These are phyloP conservation scores for Rhinichthys klamathensis DNA, from an alignment of 2,113 vertebrate species.

Conservation along the genomic window DNA sequence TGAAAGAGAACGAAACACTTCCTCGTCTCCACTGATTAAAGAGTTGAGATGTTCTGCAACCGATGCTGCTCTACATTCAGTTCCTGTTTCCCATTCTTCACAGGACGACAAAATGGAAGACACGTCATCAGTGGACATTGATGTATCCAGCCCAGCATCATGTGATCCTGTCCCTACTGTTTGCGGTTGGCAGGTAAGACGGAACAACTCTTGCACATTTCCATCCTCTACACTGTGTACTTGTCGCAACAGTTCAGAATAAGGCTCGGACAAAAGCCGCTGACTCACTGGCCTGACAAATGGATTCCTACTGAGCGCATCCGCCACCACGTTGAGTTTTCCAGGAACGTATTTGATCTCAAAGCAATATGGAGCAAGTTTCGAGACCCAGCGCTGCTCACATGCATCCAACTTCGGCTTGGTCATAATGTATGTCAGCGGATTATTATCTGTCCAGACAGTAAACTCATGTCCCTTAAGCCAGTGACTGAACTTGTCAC, in stretches of 20 bases:
- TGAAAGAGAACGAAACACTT: background rate
- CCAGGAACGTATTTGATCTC: background rate
- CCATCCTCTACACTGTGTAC: background rate
- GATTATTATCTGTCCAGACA: too few species aligned
- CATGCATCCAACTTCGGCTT: too few species aligned
- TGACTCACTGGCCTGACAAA: background rate
- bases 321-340: background rate
- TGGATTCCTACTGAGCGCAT: background rate
- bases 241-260: background rate
- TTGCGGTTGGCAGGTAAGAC: background rate
- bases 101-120: too few species aligned
- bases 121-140: background rate
- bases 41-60: too few species aligned
- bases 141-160: background rate
- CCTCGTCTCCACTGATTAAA: too few species aligned
- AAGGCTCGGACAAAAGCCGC: background rate
- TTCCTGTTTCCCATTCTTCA: too few species aligned
- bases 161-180: background rate
- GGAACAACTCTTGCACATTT: background rate
- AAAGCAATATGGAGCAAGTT: background rate
- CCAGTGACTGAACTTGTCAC: too few species aligned
- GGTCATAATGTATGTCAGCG: too few species aligned
- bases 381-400: too few species aligned
- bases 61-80: too few species aligned
- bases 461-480: too few species aligned